A percentile compares a stretch with the other conserved stretches of the same genome.
phyloP scores from a whole-genome alignment of 2,888 invertebrate species.

The Orchesella flavescens region DNA sequence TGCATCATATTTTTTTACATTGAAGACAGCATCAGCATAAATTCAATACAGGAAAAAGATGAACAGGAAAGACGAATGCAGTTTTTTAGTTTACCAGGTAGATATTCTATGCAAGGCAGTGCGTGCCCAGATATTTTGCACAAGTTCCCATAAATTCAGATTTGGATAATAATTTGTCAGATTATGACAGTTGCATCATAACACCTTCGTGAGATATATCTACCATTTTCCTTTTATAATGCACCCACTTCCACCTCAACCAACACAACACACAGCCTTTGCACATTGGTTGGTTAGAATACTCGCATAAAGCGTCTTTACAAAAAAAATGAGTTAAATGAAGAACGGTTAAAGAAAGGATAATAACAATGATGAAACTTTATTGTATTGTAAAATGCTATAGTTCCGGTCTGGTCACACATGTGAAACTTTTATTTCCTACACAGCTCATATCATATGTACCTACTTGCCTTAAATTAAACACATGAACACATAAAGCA shows the following conservation, averaged over 20 bases:
- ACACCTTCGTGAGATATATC: conserved; percentile 5
- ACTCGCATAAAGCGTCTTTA: neutral
- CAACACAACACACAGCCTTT: neutral
- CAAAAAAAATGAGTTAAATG: conserved; percentile 6
- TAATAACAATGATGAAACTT: conserved; percentile 2
- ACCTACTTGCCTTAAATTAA: neutral
- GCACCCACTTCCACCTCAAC: neutral
- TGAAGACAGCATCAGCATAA: neutral
- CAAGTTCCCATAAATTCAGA: conserved; percentile 12
- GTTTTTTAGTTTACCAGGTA: no score
- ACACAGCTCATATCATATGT: neutral
- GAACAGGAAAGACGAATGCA: no score
- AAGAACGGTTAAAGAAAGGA: neutral
- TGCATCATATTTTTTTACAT: neutral
- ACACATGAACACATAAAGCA: neutral
- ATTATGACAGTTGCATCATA: conserved; percentile 37
- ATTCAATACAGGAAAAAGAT: no score
- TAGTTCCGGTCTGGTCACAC: conserved; percentile 45
- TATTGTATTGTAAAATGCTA: neutral
- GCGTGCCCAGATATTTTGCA: neutral
- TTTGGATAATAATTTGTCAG: conserved; percentile 2
- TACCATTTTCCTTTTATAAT: conserved; percentile 2
- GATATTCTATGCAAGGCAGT: neutral
- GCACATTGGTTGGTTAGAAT: neutral
- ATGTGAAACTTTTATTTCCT: conserved; percentile 14